phyloP scores from a whole-genome alignment of 2,888 invertebrate genomes.

The Papilio demoleus region DNA sequence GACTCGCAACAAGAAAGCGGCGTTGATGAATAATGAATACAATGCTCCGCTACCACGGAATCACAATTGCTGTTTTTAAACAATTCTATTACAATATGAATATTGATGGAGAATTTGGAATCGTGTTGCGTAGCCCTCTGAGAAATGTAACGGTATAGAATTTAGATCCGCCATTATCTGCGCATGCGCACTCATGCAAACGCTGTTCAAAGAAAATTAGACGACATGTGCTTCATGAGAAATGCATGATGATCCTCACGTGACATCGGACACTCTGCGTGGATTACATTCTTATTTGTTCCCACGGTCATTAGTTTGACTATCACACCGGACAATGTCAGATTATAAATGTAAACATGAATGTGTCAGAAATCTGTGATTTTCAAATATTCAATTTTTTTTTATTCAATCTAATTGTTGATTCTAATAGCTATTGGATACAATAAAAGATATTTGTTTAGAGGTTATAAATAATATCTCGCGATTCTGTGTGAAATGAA shows the following conservation, averaged over 20 bases:
- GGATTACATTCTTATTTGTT: slow-evolving; percentile 2
- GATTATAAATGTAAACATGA: too few relatives aligned
- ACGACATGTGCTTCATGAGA: slow-evolving; percentile 23
- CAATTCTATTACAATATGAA: slow-evolving; percentile 48
- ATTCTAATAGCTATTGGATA: too few relatives aligned
- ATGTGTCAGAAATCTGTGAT: too few relatives aligned
- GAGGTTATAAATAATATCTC: background rate
- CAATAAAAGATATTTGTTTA: slow-evolving; percentile 10
- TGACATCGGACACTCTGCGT: background rate
- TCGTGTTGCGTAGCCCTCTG: slow-evolving; percentile 39
- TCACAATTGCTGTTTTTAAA: slow-evolving; percentile 54
- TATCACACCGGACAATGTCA: background rate
- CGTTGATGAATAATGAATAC: slow-evolving; percentile 63
- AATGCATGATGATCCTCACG: background rate
- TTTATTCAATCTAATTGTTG: too few relatives aligned
- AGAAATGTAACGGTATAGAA: slow-evolving; percentile 43
- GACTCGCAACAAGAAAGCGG: slow-evolving; percentile 56
- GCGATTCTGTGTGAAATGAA: slow-evolving; percentile 32
- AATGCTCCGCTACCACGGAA: slow-evolving; percentile 48
- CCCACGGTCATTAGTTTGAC: slow-evolving; percentile 12
- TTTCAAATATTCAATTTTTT: too few relatives aligned
- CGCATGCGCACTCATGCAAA: background rate
- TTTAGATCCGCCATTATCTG: slow-evolving; percentile 42
- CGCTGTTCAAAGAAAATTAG: slow-evolving; percentile 3
- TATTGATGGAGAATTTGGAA: slow-evolving; percentile 45